Percentiles rank a stretch among this genome's conserved stretches.
Evolutionary conservation across 2,888 invertebrate species (phyloP).

Genomic region (Saturnia japonica): DNA sequence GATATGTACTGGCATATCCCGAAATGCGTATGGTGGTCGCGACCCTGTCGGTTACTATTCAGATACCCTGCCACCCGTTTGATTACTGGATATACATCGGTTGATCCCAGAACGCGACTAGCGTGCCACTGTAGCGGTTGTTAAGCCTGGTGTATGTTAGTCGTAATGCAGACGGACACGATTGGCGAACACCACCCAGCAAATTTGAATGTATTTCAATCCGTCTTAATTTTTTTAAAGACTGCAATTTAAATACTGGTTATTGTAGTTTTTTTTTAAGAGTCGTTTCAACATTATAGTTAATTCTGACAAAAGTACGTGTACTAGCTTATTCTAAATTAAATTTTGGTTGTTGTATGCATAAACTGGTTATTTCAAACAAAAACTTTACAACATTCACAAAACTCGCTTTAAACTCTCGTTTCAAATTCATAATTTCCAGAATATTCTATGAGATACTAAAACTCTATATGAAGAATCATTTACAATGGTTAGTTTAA

Average conservation of each 20-base stretch:
- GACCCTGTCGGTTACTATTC: too few relatives aligned
- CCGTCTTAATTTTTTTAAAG: not conserved
- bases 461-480: not conserved
- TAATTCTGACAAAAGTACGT: not conserved
- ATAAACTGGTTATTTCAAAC: not conserved
- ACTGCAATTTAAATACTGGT: not conserved
- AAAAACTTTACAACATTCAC: not conserved
- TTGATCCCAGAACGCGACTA: too few relatives aligned
- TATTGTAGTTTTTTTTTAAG: not conserved
- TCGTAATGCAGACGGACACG: too few relatives aligned
- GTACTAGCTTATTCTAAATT: not conserved
- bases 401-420: not conserved
- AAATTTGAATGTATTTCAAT: too few relatives aligned
- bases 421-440: not conserved
- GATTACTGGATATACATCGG: too few relatives aligned
- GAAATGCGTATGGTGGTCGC: too few relatives aligned
- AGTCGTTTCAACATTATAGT: not conserved
- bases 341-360: not conserved
- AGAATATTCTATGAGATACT: not conserved
- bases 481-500: too few relatives aligned
- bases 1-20: too few relatives aligned
- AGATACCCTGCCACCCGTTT: too few relatives aligned
- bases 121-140: too few relatives aligned
- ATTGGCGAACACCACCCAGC: too few relatives aligned
- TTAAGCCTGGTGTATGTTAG: too few relatives aligned